Evolutionary conservation across 2,113 vertebrate genomes (phyloP).

Genomic region (Corythoichthys intestinalis): DNA sequence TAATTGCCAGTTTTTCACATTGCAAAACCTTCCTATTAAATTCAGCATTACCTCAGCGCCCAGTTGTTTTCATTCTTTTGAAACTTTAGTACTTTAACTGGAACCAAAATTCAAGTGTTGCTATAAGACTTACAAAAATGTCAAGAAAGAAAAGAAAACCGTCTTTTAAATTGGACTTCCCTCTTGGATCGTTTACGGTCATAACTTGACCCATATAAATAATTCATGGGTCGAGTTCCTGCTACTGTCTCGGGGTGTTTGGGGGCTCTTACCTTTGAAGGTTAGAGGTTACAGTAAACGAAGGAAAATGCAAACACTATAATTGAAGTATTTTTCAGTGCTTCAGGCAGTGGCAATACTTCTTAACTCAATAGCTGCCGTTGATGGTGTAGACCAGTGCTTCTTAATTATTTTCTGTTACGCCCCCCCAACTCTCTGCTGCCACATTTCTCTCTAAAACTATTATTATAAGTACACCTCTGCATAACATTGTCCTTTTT

Average conservation of each 20-base stretch:
- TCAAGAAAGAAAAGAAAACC: background rate
- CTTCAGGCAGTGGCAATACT: background rate
- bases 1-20: background rate
- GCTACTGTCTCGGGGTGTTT: conserved; percentile 26
- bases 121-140: conserved; percentile 13
- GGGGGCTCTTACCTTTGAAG: conserved; percentile 17
- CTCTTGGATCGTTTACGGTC: conserved; percentile 22
- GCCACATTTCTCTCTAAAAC: no score
- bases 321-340: background rate
- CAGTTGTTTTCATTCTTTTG: background rate
- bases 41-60: background rate
- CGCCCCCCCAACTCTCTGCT: no score
- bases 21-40: background rate
- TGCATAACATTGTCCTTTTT: no score
- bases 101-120: background rate
- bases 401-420: no score
- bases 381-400: no score
- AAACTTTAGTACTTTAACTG: background rate
- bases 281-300: conserved; percentile 19
- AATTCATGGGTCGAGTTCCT: conserved; percentile 26
- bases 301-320: background rate
- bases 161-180: conserved; percentile 2
- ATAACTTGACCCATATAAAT: conserved; percentile 34
- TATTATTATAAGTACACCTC: no score
- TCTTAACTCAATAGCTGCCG: no score